Conservation (phyloP, 1,140 invertebrate genomes). For the Drosophila rufa region DNA sequence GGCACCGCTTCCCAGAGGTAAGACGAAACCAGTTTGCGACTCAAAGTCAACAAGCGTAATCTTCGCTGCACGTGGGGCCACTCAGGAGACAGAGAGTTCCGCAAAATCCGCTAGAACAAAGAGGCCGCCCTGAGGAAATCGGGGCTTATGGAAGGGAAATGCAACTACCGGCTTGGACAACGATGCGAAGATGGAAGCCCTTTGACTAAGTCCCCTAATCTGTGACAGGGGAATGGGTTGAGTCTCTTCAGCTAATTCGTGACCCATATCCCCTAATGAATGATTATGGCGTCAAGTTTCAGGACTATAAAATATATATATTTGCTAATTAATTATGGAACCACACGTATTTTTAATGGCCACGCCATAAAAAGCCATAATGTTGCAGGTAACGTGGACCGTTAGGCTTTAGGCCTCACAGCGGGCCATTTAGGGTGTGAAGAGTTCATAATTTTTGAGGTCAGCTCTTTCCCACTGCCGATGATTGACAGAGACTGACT, state of each 20-base stretch:
- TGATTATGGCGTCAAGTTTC: constrained; percentile 10
- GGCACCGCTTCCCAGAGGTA: constrained; percentile 15
- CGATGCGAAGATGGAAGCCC: constrained; percentile 6
- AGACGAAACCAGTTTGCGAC: constrained; percentile 61
- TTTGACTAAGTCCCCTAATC: constrained; percentile 5
- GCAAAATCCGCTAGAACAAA: constrained; percentile 32
- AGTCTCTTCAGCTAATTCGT: background rate
- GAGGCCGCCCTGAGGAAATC: constrained; percentile 29
- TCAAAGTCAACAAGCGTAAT: constrained; percentile 48
- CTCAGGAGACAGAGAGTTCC: constrained; percentile 22
- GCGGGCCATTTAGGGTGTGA: constrained; percentile 58
- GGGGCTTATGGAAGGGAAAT: constrained; percentile 23
- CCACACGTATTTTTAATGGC: constrained; percentile 51
- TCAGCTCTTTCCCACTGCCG: constrained; percentile 19
- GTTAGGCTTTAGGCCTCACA: constrained; percentile 16
- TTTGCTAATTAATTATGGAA: constrained; percentile 51
- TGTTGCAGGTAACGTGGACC: constrained; percentile 40
- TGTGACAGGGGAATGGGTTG: background rate
- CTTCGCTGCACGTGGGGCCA: constrained; percentile 55
- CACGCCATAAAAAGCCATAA: constrained; percentile 59
- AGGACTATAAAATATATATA: constrained; percentile 41
- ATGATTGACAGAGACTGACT: constrained; percentile 34
- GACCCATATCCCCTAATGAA: constrained; percentile 19
- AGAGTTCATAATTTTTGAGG: constrained; percentile 55
- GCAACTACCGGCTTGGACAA: constrained; percentile 11